Evolutionary conservation across 2,797 vertebrate genomes (phyloP).

Genomic region (Arctocebus calabarensis): DNA sequence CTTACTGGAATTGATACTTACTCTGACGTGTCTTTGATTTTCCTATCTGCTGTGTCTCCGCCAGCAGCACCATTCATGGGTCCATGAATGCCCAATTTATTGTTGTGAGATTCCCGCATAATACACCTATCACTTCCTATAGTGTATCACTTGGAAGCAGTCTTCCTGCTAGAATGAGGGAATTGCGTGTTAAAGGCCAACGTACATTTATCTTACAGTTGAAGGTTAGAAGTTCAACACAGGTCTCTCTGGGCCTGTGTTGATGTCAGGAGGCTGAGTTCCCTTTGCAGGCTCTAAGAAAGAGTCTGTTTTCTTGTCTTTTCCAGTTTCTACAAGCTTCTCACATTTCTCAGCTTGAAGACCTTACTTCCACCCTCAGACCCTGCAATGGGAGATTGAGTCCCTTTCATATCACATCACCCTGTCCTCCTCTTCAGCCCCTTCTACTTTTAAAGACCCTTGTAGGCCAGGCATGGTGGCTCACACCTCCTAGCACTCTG

Average conservation of each 20-base stretch:
- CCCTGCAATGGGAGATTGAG: neutral
- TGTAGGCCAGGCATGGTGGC: too few species aligned
- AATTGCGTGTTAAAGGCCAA: neutral
- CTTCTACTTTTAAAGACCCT: constrained; percentile 31
- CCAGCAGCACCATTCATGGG: neutral
- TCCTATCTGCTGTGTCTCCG: neutral
- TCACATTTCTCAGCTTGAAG: neutral
- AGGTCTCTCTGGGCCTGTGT: neutral
- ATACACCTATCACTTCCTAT: neutral
- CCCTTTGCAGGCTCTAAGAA: neutral
- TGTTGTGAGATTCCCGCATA: neutral
- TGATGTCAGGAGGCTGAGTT: neutral
- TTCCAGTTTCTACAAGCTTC: neutral
- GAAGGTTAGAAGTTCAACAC: neutral
- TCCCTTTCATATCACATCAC: neutral
- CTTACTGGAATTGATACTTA: neutral
- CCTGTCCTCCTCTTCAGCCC: neutral
- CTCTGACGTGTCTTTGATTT: neutral
- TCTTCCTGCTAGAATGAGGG: neutral
- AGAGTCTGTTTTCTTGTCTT: neutral
- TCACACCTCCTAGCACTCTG: too few species aligned
- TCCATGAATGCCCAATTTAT: neutral
- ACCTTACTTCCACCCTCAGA: constrained; percentile 5
- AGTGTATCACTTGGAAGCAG: neutral
- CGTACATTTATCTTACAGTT: neutral